Percentiles rank a stretch among this genome's conserved stretches.
These are phyloP conservation scores for Brenthis hecate DNA, from an alignment of 2,888 invertebrate species.

Conservation along the genomic window DNA sequence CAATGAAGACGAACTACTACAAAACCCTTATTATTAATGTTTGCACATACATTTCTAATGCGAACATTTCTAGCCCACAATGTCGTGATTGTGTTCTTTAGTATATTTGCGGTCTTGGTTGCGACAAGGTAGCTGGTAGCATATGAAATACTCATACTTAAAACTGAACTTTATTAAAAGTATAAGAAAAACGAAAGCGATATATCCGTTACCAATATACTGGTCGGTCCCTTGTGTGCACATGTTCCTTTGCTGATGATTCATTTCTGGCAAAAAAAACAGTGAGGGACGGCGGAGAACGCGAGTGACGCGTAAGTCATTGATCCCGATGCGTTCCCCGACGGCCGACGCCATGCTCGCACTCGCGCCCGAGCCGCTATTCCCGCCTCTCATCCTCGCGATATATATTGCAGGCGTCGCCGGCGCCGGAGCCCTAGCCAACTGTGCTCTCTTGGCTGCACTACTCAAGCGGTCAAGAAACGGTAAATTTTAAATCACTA, in stretches of 20 bases:
- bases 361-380: conserved; percentile 56
- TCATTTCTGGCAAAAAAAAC: conserved; percentile 68
- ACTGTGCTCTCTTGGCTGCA: conserved; percentile 69
- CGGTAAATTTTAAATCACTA: conserved; percentile 59
- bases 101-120: conserved; percentile 13
- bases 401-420: conserved; percentile 64
- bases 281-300: conserved; percentile 65
- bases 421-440: conserved; percentile 71
- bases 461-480: conserved; percentile 72
- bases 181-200: conserved; percentile 40
- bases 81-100: conserved; percentile 22
- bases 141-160: neutral
- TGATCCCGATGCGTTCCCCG: conserved; percentile 77
- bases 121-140: neutral
- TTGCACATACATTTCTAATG: conserved; percentile 45
- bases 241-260: conserved; percentile 68
- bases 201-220: conserved; percentile 45
- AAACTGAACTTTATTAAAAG: conserved; percentile 24
- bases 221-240: conserved; percentile 63
- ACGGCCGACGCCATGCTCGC: conserved; percentile 66
- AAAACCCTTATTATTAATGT: conserved; percentile 48
- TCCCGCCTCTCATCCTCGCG: conserved; percentile 67
- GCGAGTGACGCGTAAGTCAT: conserved; percentile 76
- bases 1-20: conserved; percentile 56
- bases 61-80: conserved; percentile 34